Evolutionary conservation across 2,797 vertebrate genomes (phyloP).

Genomic region (Helicolenus hilgendorfi): DNA sequence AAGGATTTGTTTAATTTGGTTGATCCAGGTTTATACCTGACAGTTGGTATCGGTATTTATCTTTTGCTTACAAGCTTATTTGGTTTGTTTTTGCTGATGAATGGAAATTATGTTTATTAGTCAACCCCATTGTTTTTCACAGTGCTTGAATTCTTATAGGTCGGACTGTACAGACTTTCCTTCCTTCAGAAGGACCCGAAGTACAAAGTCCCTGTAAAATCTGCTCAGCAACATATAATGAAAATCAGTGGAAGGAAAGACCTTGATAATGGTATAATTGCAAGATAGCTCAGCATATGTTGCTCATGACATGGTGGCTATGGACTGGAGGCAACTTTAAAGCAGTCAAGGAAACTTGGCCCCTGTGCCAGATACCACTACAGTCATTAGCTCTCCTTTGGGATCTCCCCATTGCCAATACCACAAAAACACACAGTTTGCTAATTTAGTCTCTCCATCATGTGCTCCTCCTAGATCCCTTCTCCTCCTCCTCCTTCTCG

Average conservation of each 20-base stretch:
- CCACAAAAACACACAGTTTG: slow-evolving; percentile 86
- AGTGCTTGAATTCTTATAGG: background rate
- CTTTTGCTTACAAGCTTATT: background rate
- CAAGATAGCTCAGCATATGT: slow-evolving; percentile 83
- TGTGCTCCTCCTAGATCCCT: slow-evolving; percentile 76
- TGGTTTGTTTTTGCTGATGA: background rate
- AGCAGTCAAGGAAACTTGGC: slow-evolving; percentile 87
- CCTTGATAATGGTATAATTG: slow-evolving; percentile 85
- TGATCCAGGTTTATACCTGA: background rate
- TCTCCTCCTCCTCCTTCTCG: slow-evolving; percentile 33
- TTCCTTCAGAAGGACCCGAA: slow-evolving; percentile 21
- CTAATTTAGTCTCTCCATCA: slow-evolving; percentile 86
- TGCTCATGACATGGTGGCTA: slow-evolving; percentile 81
- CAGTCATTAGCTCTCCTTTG: slow-evolving; percentile 87
- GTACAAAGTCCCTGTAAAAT: slow-evolving; percentile 36
- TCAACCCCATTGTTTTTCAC: background rate
- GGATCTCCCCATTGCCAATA: slow-evolving; percentile 81
- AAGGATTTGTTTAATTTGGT: slow-evolving; percentile 2
- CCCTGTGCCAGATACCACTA: slow-evolving; percentile 83
- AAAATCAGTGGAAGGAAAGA: slow-evolving; percentile 78
- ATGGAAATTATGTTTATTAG: background rate
- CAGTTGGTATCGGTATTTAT: background rate
- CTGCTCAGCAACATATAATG: slow-evolving; percentile 69
- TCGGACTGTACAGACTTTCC: background rate
- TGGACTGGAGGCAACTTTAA: slow-evolving; percentile 83